phyloP scores from a whole-genome alignment of 2,888 invertebrate genomes.

The Caradrina kadenii region DNA sequence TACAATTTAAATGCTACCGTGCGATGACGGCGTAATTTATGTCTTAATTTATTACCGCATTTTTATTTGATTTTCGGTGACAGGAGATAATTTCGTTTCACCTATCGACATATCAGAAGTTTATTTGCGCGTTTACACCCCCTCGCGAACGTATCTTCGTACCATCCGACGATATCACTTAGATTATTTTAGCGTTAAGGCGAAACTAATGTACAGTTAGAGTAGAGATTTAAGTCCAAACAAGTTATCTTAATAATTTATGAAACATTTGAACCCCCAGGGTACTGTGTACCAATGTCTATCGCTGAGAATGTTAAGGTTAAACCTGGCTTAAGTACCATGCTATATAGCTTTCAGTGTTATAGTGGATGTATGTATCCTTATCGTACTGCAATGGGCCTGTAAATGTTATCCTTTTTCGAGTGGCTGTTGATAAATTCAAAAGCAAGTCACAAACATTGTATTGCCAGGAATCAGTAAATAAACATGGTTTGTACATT shows the following conservation, averaged over 20 bases:
- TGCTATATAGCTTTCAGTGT: constrained; percentile 87
- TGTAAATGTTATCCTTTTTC: constrained; percentile 73
- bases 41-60: constrained; percentile 81
- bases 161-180: constrained; percentile 88
- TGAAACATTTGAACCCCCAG: constrained; percentile 83
- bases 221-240: constrained; percentile 91
- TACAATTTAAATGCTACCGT: constrained; percentile 79
- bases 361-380: constrained; percentile 83
- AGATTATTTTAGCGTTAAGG: constrained; percentile 91
- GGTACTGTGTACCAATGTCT: constrained; percentile 86
- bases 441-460: constrained; percentile 86
- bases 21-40: constrained; percentile 83
- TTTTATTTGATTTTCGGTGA: constrained; percentile 80
- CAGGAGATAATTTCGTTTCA: constrained; percentile 78
- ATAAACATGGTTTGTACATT: constrained; percentile 95
- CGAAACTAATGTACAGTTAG: constrained; percentile 91
- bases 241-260: constrained; percentile 88
- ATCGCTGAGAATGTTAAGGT: constrained; percentile 81
- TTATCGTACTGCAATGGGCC: constrained; percentile 76
- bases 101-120: constrained; percentile 85
- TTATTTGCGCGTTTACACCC: constrained; percentile 83
- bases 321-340: constrained; percentile 84
- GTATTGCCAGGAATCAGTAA: constrained; percentile 92
- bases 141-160: constrained; percentile 78
- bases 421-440: constrained; percentile 77